Evolutionary conservation across 2,888 invertebrate species (phyloP).

Genomic region (Monoplex corrugatus): DNA sequence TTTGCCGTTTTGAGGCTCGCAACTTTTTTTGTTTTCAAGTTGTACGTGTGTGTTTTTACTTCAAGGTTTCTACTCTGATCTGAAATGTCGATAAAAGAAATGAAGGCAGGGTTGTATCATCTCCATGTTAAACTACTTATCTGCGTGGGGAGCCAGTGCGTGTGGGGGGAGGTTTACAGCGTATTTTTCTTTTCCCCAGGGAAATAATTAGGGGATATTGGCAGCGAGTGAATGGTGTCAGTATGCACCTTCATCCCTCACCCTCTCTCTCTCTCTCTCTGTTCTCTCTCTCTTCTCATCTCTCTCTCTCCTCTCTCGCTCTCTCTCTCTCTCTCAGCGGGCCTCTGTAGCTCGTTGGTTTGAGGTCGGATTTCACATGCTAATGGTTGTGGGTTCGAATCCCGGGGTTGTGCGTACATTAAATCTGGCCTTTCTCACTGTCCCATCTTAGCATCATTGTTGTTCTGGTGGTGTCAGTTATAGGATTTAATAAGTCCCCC

Average conservation of each 20-base stretch:
- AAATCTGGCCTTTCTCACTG: no score
- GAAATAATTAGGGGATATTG: slow-evolving; percentile 10
- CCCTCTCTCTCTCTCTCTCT: no score
- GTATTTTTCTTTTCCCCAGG: background rate
- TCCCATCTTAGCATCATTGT: no score
- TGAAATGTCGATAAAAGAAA: slow-evolving; percentile 37
- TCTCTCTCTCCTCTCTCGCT: slow-evolving; percentile 4
- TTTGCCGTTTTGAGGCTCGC: background rate
- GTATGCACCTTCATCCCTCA: background rate
- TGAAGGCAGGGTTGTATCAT: background rate
- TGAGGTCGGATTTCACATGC: no score
- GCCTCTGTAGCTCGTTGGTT: no score
- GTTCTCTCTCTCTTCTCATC: background rate
- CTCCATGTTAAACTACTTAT: slow-evolving; percentile 16
- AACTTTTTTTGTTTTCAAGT: background rate
- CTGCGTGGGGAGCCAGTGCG: slow-evolving; percentile 11
- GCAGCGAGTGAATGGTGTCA: background rate
- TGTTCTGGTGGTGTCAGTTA: no score
- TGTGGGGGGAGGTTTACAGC: background rate
- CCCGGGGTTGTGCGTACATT: no score
- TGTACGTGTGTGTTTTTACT: background rate
- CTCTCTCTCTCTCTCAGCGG: slow-evolving; percentile 25
- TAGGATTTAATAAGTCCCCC: no score
- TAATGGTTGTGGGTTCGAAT: no score
- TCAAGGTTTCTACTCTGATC: background rate